A percentile compares a stretch with the other conserved stretches of the same genome.
These are phyloP conservation scores for Nemoura dubitans DNA, from an alignment of 2,888 invertebrate species.

Conservation along the genomic window DNA sequence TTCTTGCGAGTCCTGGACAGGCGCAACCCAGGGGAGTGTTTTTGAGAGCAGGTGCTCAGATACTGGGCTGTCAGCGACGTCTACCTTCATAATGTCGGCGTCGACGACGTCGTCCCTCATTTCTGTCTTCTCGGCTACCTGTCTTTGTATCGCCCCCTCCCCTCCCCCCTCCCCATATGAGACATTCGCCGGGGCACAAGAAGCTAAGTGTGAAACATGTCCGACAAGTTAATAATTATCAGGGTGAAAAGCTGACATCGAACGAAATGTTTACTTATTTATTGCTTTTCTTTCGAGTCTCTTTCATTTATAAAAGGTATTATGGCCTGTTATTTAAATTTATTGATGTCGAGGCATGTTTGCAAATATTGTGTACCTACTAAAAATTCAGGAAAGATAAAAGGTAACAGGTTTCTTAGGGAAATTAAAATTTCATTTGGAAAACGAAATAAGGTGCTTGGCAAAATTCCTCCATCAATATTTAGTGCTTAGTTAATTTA, in stretches of 20 bases:
- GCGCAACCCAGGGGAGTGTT: background rate
- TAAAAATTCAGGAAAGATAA: no score
- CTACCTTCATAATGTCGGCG: background rate
- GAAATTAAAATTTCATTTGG: background rate
- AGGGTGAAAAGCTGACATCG: background rate
- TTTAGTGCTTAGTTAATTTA: background rate
- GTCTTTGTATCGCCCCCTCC: no score
- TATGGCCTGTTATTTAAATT: background rate
- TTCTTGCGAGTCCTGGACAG: background rate
- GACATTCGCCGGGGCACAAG: background rate
- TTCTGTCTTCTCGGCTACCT: background rate
- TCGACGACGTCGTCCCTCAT: background rate
- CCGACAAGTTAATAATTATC: constrained; percentile 17
- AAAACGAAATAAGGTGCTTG: background rate
- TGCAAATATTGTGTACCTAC: no score
- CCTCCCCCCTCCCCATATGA: background rate
- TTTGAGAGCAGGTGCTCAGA: background rate
- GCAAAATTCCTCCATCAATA: background rate
- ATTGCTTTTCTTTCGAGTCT: background rate
- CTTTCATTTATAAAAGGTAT: background rate
- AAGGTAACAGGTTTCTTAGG: no score
- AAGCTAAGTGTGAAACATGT: background rate
- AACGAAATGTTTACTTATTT: constrained; percentile 1
- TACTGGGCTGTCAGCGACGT: background rate
- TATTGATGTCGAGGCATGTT: background rate